Evolutionary conservation across 2,113 vertebrate genomes (phyloP).

Genomic region (Meles meles): DNA sequence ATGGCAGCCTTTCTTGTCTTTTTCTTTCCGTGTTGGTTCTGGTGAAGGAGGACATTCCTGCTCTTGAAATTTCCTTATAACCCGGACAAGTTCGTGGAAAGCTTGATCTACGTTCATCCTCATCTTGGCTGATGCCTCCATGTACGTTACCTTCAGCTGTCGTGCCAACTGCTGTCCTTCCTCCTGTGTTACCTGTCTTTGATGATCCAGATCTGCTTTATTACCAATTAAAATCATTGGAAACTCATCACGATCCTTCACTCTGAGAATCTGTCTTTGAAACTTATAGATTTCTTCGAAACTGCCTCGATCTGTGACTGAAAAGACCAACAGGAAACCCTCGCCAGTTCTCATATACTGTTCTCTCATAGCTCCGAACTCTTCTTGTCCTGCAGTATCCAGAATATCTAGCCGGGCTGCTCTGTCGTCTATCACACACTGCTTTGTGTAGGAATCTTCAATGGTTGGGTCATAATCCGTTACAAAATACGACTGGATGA

Average conservation of each 20-base stretch:
- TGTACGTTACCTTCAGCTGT: constrained; percentile 96
- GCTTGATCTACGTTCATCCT: constrained; percentile 99
- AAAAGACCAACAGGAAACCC: constrained; percentile 97
- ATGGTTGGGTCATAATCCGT: constrained; percentile 99
- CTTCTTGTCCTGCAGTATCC: constrained; percentile 99
- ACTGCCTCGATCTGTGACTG: constrained; percentile 98
- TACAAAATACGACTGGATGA: constrained; percentile 99
- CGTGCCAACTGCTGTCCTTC: constrained; percentile 96
- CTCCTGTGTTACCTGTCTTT: constrained; percentile 97
- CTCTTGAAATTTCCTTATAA: constrained; percentile 99
- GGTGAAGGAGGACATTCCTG: constrained; percentile 98
- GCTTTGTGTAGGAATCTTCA: constrained; percentile 99
- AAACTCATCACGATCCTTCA: constrained; percentile 98
- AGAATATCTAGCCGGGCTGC: constrained; percentile 96
- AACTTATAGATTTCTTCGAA: constrained; percentile 99
- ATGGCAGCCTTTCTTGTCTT: constrained; percentile 98
- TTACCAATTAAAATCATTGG: constrained; percentile 99
- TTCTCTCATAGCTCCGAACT: constrained; percentile 99
- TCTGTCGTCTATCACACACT: constrained; percentile 97
- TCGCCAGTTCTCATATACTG: constrained; percentile 99
- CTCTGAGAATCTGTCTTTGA: constrained; percentile 97
- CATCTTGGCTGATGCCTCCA: constrained; percentile 99
- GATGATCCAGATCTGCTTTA: constrained; percentile 96
- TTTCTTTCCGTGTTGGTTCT: constrained; percentile 96
- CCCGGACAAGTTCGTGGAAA: constrained; percentile 98